These are phyloP conservation scores for Oryzias celebensis DNA, from an alignment of 2,113 vertebrate genomes.

Conservation along the genomic window DNA sequence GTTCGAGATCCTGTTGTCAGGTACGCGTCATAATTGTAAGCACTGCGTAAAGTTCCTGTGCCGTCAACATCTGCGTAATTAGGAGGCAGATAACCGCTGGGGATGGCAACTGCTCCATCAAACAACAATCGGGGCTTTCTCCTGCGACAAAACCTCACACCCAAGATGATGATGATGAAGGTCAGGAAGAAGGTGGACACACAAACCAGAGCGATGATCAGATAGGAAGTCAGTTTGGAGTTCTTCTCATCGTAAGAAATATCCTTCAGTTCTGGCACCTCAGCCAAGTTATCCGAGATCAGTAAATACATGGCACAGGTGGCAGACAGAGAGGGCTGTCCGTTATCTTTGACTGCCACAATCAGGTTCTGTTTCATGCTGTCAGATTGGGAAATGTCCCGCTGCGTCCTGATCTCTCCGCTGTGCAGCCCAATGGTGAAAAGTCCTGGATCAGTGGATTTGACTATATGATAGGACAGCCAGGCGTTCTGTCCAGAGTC, in stretches of 20 bases:
- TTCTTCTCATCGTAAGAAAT: neutral
- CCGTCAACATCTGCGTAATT: slow-evolving; percentile 13
- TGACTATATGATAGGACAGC: neutral
- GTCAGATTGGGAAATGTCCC: neutral
- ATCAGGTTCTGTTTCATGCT: neutral
- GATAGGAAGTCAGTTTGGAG: neutral
- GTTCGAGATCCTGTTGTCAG: slow-evolving; percentile 16
- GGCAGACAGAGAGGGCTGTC: neutral
- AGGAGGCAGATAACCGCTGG: slow-evolving; percentile 8
- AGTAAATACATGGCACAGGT: neutral
- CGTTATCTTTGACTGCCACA: neutral
- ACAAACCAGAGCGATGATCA: slow-evolving; percentile 65
- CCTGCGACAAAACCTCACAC: slow-evolving; percentile 66
- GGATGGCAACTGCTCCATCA: slow-evolving; percentile 58
- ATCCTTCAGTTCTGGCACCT: neutral
- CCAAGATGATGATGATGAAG: slow-evolving; percentile 67
- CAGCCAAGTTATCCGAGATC: neutral
- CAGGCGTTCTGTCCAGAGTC: neutral
- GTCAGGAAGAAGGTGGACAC: slow-evolving; percentile 73
- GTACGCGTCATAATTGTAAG: slow-evolving; percentile 13
- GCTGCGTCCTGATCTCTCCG: neutral
- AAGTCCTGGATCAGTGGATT: slow-evolving; percentile 1
- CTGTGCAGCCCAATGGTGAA: neutral
- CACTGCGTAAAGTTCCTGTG: slow-evolving; percentile 6
- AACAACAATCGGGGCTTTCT: slow-evolving; percentile 65